Conservation (phyloP, 2,797 vertebrate genomes). For the Coranthus polyacanthus region DNA sequence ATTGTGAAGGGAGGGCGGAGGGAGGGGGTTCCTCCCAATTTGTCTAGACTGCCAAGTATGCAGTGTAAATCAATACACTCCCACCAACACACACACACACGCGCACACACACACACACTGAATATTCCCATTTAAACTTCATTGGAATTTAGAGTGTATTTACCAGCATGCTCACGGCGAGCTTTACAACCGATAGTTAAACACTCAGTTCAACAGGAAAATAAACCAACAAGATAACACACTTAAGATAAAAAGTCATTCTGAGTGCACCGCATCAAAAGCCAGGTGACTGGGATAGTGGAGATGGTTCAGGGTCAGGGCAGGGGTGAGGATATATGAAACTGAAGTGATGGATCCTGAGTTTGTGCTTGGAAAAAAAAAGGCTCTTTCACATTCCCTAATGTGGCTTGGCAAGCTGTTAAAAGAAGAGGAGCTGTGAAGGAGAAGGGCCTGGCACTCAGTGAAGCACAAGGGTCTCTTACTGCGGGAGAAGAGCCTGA, state of each 20-base stretch:
- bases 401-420: conserved; percentile 67
- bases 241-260: not conserved
- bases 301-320: conserved; percentile 35
- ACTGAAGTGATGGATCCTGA: conserved; percentile 48
- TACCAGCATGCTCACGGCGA: conserved; percentile 4
- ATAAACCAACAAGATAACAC: conserved; percentile 35
- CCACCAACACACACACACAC: conserved; percentile 15
- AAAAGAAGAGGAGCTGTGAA: conserved; percentile 59
- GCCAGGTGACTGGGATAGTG: conserved; percentile 21
- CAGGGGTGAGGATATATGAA: conserved; percentile 34
- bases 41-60: conserved; percentile 73
- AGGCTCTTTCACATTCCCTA: conserved; percentile 58
- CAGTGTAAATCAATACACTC: conserved; percentile 72
- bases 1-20: conserved; percentile 21
- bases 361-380: conserved; percentile 63
- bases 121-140: conserved; percentile 47
- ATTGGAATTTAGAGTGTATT: conserved; percentile 36
- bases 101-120: conserved; percentile 5
- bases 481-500: conserved; percentile 38
- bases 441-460: conserved; percentile 54
- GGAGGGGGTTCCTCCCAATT: conserved; percentile 40
- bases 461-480: conserved; percentile 58
- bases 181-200: conserved; percentile 45
- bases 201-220: conserved; percentile 23
- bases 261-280: conserved; percentile 19